Evolutionary conservation across 2,113 vertebrate species (phyloP), one percentile per base, ranked within the genome.

Genomic region (Aegypius monachus): DNA sequence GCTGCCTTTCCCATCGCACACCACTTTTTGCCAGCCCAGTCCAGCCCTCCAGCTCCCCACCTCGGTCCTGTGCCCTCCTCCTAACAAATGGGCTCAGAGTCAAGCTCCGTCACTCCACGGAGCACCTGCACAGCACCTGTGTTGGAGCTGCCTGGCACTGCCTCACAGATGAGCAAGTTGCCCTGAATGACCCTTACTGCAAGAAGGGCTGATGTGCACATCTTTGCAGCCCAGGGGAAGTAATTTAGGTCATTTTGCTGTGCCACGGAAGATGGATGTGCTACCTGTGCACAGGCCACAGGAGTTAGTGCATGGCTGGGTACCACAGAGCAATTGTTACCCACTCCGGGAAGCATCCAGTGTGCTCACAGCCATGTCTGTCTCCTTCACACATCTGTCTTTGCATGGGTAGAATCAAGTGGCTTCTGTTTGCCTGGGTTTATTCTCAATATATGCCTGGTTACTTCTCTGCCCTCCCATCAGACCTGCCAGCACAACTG

Each of bases 21-120:
- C 1, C 13, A 6, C 9, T 15, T 73, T 53, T n/a, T 73, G 36
- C 47, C 38, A 68, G 58, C 36, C 25, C 56, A 73, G 63, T 4
- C 32, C 80, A 89, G 52, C 38, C 43, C n/a, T 29, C 61, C 89
- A 93, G 92, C 63, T 90, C 38, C 31, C 29, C 59, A 52, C 29
- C 50, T 36, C 38, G 32, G 40, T 12, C 77, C 36, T 40, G 36
- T 23, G 34, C 36, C 74, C 63, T 48, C 55, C 61, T 70, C 66
- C 52, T 20, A 58, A 22, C 13, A 45, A 50, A 68, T 0, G 1
- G 52, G 31, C 59, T 71, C 20, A 5, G 45, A 36, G 13, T 13
- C 5, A 3, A 81, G 38, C 6, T 81, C 59, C 4, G 1, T 4
- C 71, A 5, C 45, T 18, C 74, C 61, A 7, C 0, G 0, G 25